Base-by-base conservation (phyloP, 2,888 invertebrate species). In the Ornithoptera alexandrae region DNA sequence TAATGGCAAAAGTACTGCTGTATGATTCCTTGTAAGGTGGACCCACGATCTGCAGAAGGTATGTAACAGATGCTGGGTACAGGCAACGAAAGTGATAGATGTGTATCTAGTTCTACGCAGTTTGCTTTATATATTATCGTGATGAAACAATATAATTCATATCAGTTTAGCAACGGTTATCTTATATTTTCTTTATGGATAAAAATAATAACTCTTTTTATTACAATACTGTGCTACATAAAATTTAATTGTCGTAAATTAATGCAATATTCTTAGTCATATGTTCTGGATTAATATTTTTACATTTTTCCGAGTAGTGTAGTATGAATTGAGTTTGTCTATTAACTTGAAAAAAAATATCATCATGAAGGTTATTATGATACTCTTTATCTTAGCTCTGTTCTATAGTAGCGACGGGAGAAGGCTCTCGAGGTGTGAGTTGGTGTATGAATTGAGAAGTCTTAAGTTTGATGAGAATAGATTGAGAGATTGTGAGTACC, bases 381-480 rank as follows among this genome's bases (percentile, higher is more conserved):
- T 61, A 4, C 8, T 61, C 1, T 42, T 61, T 42, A 36, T 36
- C 2, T n/a, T n/a, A 42, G 20, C 12, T 1, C 8, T 39, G 1
- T 12, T 42, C 36, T 39, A 20, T 18, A 1, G 8, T 18, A 39
- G 61, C 7, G 61, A 61, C n/a, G 39, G 39, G 1, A 61, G 12
- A 4, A 17, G 30, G 20, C 42, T 61, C 17, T 61, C 61, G 42
- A 46, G 69, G 42, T 73, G 72, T 53, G 68, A 67, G 30, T 62
- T 74, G 67, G 70, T 74, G 6, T 58, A 59, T 6, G 65, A 72
- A 22, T n/a, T 74, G 17, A 74, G 81, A 64, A 75, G 66, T 2
- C 83, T 84, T 70, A 83, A 82, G 0, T 83, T 85, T 63, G 80
- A 83, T 0, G 80, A 78, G 62, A 73, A 77, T 46, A 78, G 83